Base-by-base conservation (phyloP, 2,113 vertebrate genomes). In the Ia io region DNA sequence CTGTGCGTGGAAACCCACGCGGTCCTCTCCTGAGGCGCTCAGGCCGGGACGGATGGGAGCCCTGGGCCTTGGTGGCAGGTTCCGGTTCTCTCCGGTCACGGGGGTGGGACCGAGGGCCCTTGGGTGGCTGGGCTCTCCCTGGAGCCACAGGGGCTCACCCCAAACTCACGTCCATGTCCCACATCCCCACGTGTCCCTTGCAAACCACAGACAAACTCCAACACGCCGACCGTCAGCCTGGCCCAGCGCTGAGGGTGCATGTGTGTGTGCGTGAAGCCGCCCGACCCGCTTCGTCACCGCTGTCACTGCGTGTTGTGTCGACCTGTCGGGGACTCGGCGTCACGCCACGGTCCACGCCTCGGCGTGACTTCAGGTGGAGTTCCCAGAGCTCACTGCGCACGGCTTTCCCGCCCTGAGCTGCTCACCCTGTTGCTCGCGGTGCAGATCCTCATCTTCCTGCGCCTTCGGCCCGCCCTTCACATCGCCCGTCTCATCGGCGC, bases 391-490 rank as follows among this genome's bases (percentile, higher is more conserved):
- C 32, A 0, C 10, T 6, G 12, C 3, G 35, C 22, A n/a, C 1
- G 0, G 23, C 28, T 13, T 13, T 78, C 51, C 18, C 11, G 1
- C 12, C 32, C 32, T 0, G 35, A 32, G 12, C 42, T 0, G 9
- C 2, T n/a, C 1, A 3, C n/a, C 18, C 4, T 13, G n/a, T 12
- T 30, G 0, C 2, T 5, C 1, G 11, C 10, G 10, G 20, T 4
- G 8, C 6, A 13, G 74, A 2, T 10, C 4, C 28, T 23, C 6
- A 9, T 9, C 44, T 35, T 6, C 2, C 13, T 0, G n/a, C 17
- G 6, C 22, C 10, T 10, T 1, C 1, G 0, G 56, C 6, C 23
- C 12, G 9, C 12, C 37, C 63, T 42, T 0, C 9, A 6, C 7
- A 0, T 11, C 42, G 0, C 18, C n/a, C 6, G 37, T 37, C 37